These are phyloP conservation scores for Drosophila pachea DNA, from an alignment of 1,140 invertebrate genomes.

Conservation along the genomic window DNA sequence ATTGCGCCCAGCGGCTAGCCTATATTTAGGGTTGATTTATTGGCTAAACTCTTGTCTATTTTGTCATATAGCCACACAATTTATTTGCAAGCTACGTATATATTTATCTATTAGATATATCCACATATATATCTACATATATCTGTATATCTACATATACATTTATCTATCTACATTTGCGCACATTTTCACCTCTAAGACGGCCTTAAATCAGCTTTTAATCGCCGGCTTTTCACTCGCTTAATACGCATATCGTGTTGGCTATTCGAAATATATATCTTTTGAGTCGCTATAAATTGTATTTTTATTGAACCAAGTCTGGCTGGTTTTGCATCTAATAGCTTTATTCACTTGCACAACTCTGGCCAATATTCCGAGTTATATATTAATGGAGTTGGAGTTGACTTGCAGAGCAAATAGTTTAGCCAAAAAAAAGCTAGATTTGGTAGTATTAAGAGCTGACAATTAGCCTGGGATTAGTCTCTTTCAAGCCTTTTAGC, in stretches of 20 bases:
- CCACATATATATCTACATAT: too few relatives aligned
- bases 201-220: not conserved
- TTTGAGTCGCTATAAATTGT: constrained; percentile 40
- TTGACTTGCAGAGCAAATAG: too few relatives aligned
- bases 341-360: too few relatives aligned
- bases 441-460: too few relatives aligned
- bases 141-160: too few relatives aligned
- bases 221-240: constrained; percentile 41
- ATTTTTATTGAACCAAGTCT: constrained; percentile 16
- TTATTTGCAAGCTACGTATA: not conserved
- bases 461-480: too few relatives aligned
- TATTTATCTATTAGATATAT: too few relatives aligned
- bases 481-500: not conserved
- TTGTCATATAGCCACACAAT: not conserved
- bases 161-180: too few relatives aligned
- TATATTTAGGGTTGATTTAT: constrained; percentile 1
- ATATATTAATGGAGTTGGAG: too few relatives aligned
- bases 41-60: not conserved
- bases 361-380: not conserved
- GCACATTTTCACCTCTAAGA: too few relatives aligned
- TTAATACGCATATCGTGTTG: constrained; percentile 52
- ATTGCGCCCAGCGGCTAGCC: constrained; percentile 31
- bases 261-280: constrained; percentile 25
- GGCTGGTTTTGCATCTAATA: constrained; percentile 23
- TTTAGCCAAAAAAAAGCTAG: too few relatives aligned